A percentile compares a stretch with the other conserved stretches of the same genome.
These are phyloP conservation scores for Lepus americanus DNA, from an alignment of 2,113 vertebrate species.

Conservation along the genomic window DNA sequence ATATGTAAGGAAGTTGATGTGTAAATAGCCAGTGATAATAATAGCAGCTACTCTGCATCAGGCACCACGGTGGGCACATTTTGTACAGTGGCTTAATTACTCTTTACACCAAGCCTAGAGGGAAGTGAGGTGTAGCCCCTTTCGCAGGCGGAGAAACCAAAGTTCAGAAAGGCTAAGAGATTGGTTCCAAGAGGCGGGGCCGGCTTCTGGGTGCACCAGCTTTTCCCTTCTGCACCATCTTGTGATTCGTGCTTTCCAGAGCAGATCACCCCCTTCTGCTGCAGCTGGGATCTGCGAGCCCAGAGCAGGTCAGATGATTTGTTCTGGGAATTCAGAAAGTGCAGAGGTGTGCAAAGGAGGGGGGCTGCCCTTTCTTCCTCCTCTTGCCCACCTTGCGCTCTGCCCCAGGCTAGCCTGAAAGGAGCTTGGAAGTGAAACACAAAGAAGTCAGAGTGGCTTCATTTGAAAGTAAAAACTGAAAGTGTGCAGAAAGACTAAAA, in stretches of 20 bases:
- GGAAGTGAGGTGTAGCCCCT: not conserved
- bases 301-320: not conserved
- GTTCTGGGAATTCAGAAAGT: not conserved
- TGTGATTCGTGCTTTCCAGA: rapidly evolving
- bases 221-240: not conserved
- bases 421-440: not conserved
- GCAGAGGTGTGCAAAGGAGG: rapidly evolving
- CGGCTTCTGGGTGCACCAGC: not conserved
- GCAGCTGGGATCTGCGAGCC: not conserved
- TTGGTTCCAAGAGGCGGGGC: not conserved
- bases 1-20: not conserved
- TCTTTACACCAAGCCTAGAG: not conserved
- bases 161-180: not conserved
- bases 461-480: not conserved
- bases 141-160: not conserved
- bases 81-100: not conserved
- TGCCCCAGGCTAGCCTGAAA: not conserved
- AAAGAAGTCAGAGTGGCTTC: not conserved
- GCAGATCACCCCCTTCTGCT: not conserved
- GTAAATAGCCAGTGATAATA: not conserved
- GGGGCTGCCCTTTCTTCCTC: not conserved
- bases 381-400: not conserved
- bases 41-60: not conserved
- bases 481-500: not conserved
- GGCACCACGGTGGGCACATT: not conserved